phyloP scores from a whole-genome alignment of 2,113 vertebrate genomes.

The Protobothrops mucrosquamatus region DNA sequence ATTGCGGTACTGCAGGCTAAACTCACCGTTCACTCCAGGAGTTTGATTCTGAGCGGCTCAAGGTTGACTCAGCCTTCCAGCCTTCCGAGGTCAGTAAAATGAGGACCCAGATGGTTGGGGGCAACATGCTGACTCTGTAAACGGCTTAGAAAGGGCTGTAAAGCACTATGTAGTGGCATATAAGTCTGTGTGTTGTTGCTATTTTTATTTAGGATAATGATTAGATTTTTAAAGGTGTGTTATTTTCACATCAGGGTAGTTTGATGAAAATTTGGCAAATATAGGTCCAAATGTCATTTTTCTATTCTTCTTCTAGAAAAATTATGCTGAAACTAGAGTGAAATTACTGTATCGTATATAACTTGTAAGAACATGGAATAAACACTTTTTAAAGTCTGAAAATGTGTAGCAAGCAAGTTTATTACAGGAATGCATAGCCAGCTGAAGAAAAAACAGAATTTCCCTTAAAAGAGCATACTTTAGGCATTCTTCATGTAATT shows the following conservation, averaged over 20 bases:
- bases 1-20: not conserved
- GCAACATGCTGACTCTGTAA: not conserved
- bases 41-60: not conserved
- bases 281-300: not conserved
- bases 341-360: not conserved
- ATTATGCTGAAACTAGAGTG: not conserved
- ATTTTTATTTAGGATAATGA: not conserved
- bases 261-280: not conserved
- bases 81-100: not conserved
- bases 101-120: not conserved
- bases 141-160: not conserved
- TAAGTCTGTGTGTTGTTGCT: not conserved
- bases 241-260: not conserved
- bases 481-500: not conserved
- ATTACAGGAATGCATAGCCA: not conserved
- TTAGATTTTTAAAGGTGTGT: not conserved
- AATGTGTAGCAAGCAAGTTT: too few relatives aligned
- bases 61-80: not conserved
- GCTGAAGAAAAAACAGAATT: not conserved
- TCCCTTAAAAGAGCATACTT: not conserved
- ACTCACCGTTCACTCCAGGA: not conserved
- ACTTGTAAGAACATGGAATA: not conserved
- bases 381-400: not conserved
- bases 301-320: not conserved
- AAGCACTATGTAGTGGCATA: not conserved